Base-by-base conservation (phyloP, 2,888 invertebrate genomes). In the Odontothrips loti region DNA sequence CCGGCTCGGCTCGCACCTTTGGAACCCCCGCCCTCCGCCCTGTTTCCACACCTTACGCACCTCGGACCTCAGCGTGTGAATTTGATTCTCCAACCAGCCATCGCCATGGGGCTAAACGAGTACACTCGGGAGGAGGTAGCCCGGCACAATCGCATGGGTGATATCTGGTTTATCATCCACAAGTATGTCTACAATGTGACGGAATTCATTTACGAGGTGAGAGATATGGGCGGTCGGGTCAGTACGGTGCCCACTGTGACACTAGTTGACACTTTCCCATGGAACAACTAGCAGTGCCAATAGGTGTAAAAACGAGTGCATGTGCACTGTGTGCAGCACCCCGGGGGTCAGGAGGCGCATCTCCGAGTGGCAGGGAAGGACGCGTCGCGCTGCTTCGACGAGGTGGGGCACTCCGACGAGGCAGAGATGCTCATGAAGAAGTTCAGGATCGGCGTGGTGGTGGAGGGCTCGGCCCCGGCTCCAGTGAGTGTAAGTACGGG, bases 291-390 rank as follows among this genome's bases (percentile, higher is more conserved):
- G n/a, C n/a, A n/a, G n/a, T n/a, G n/a, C n/a, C n/a, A n/a, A n/a
- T n/a, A n/a, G n/a, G n/a, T n/a, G n/a, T n/a, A n/a, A n/a, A n/a
- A n/a, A n/a, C n/a, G n/a, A n/a, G n/a, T n/a, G n/a, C n/a, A 43
- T 43, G 34, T 43, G 34, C 34, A 4, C n/a, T n/a, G n/a, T 43
- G 34, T 43, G 23, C 78, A 85, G 85, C 85, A 85, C 80, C 85
- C 85, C 11, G 85, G 85, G 15, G 85, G 85, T 29, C 83, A 84
- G 82, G 85, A 85, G 81, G 84, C 85, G 27, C 81, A 84, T 17
- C 79, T 83, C 75, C 82, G 83, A 17, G 68, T 82, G 10, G 84
- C 84, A 20, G 85, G 85, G 12, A 81, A 82, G 47, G 84, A 85
- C 82, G 85, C 82, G 10, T 84, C 84, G 17, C 81, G 83, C n/a